Conservation (phyloP, 1,140 invertebrate genomes). For the Drosophila carrolli region DNA sequence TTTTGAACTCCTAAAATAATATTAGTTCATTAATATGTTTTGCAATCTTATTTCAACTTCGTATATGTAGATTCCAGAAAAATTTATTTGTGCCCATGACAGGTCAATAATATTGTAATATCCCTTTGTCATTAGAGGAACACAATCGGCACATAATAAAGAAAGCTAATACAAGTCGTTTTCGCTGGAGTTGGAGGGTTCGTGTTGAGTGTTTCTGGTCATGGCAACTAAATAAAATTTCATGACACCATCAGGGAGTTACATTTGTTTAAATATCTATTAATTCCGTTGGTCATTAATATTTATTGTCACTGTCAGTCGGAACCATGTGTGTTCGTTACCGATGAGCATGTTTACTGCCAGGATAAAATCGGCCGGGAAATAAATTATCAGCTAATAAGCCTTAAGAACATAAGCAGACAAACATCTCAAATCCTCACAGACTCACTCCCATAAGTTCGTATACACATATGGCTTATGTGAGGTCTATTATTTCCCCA, state of each 20-base stretch:
- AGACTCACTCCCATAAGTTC: conserved; percentile 23
- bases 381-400: conserved; percentile 62
- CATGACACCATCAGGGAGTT: conserved; percentile 34
- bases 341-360: not conserved
- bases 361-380: not conserved
- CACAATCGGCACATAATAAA: conserved; percentile 41
- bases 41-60: too few relatives aligned
- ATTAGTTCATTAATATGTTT: too few relatives aligned
- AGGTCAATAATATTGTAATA: conserved; percentile 17
- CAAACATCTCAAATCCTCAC: conserved; percentile 10
- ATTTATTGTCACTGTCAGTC: conserved; percentile 46
- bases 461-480: conserved; percentile 28
- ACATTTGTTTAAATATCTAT: conserved; percentile 52
- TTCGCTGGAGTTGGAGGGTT: not conserved
- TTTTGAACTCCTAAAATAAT: too few relatives aligned
- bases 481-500: conserved; percentile 27
- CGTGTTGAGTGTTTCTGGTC: conserved; percentile 18
- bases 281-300: conserved; percentile 39
- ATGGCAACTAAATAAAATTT: conserved; percentile 68
- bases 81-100: conserved; percentile 5
- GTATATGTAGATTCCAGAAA: not conserved
- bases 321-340: conserved; percentile 14
- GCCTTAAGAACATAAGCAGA: conserved; percentile 55
- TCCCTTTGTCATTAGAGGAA: conserved; percentile 48
- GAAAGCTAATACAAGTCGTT: conserved; percentile 26